A percentile compares a stretch with the other conserved stretches of the same genome.
Evolutionary conservation across 2,797 vertebrate species (phyloP).

Genomic region (Enoplosus armatus): DNA sequence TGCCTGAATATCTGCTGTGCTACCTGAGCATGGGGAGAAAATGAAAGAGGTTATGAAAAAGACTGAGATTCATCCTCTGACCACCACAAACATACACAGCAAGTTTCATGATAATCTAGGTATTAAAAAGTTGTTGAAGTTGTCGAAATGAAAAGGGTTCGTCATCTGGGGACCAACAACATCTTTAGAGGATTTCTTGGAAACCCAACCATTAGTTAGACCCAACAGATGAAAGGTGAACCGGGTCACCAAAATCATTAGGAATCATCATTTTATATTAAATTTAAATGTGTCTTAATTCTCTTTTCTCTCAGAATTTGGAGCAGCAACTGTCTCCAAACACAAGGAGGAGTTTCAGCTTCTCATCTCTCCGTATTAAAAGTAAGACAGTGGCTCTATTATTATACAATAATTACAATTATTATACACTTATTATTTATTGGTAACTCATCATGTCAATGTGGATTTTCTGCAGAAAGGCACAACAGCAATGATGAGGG

Average conservation of each 20-base stretch:
- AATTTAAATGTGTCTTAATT: neutral
- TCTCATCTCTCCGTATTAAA: slow-evolving; percentile 75
- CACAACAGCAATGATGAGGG: slow-evolving; percentile 44
- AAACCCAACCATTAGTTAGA: neutral
- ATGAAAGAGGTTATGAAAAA: too few relatives aligned
- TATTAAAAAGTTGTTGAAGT: neutral
- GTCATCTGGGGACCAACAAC: neutral
- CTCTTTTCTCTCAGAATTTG: slow-evolving; percentile 23
- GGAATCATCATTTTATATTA: neutral
- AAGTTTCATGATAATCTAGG: neutral
- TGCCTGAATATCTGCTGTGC: too few relatives aligned
- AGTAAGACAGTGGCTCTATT: slow-evolving; percentile 67
- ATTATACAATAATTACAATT: too few relatives aligned
- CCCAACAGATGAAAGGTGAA: neutral
- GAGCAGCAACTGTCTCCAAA: slow-evolving; percentile 33
- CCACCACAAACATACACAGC: neutral
- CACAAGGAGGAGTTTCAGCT: slow-evolving; percentile 64
- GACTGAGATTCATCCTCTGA: neutral
- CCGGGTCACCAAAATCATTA: neutral
- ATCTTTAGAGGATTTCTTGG: too few relatives aligned
- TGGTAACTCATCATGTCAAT: neutral
- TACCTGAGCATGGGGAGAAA: too few relatives aligned
- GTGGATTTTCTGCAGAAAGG: slow-evolving; percentile 59
- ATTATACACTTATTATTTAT: too few relatives aligned
- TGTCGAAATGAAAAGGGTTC: neutral